These are phyloP conservation scores for Ochotona curzoniae DNA, from an alignment of 2,113 vertebrate species.

Conservation along the genomic window DNA sequence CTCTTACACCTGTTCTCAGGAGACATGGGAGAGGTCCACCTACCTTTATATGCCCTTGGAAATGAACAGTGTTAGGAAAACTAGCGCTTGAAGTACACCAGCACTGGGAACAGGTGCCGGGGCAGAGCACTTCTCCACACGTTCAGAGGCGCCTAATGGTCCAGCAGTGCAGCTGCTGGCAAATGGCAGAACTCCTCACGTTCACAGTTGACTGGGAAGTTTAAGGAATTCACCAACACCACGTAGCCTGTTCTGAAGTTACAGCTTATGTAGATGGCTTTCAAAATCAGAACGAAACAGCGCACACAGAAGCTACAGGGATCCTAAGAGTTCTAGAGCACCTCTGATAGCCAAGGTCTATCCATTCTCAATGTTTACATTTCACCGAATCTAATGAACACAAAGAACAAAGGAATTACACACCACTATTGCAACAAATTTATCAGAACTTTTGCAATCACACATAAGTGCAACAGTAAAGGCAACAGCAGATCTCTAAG, in stretches of 20 bases:
- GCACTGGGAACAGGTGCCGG: too few relatives aligned
- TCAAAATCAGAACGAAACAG: conserved; percentile 25
- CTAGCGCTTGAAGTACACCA: too few relatives aligned
- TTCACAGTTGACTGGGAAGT: not conserved
- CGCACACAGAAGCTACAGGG: not conserved
- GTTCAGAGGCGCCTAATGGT: not conserved
- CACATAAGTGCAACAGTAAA: not conserved
- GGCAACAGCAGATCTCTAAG: conserved; percentile 20
- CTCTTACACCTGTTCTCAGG: not conserved
- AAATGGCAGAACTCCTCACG: not conserved
- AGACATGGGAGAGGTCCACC: not conserved
- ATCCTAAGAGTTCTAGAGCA: not conserved
- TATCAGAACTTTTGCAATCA: not conserved
- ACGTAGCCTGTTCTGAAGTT: not conserved
- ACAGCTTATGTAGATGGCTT: not conserved
- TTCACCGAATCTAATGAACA: not conserved
- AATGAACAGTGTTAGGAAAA: not conserved
- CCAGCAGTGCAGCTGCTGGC: not conserved
- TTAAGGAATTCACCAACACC: rapidly evolving
- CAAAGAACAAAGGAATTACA: not conserved
- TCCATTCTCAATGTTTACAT: not conserved
- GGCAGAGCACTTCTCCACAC: not conserved
- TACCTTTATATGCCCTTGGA: not conserved
- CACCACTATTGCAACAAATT: not conserved
- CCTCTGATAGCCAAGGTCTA: not conserved